These are phyloP conservation scores for Desoria tigrina DNA, from an alignment of 2,888 invertebrate species.

Conservation along the genomic window DNA sequence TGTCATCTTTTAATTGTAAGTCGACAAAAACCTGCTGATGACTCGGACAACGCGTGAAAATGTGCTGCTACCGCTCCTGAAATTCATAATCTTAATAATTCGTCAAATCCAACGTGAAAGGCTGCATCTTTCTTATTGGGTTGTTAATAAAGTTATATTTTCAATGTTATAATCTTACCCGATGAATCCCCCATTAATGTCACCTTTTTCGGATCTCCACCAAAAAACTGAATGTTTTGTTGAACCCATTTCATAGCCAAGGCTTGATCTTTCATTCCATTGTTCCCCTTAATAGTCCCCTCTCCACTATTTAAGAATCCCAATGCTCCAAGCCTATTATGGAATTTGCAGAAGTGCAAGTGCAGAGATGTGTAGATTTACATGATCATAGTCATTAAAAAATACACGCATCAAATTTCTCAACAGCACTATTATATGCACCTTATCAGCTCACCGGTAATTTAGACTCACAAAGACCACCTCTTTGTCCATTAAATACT, in stretches of 20 bases:
- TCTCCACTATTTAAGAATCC: slow-evolving; percentile 19
- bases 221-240: slow-evolving; percentile 32
- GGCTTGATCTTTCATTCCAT: slow-evolving; percentile 35
- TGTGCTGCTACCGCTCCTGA: slow-evolving; percentile 28
- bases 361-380: too few relatives aligned
- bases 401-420: too few relatives aligned
- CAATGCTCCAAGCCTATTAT: slow-evolving; percentile 2
- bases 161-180: too few relatives aligned
- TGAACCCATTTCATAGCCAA: slow-evolving; percentile 31
- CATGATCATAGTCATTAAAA: too few relatives aligned
- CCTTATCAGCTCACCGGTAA: slow-evolving; percentile 11
- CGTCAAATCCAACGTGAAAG: too few relatives aligned
- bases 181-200: slow-evolving; percentile 16
- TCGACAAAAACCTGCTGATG: slow-evolving; percentile 16
- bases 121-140: too few relatives aligned
- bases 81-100: too few relatives aligned
- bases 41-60: slow-evolving; percentile 20
- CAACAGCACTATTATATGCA: too few relatives aligned
- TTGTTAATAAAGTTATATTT: too few relatives aligned
- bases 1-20: too few relatives aligned
- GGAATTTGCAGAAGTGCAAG: too few relatives aligned
- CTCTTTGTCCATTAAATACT: slow-evolving; percentile 60
- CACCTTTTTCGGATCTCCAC: slow-evolving; percentile 32
- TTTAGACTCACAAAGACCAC: slow-evolving; percentile 43
- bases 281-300: slow-evolving; percentile 24